These are phyloP conservation scores for Ormia ochracea DNA, from an alignment of 2,888 invertebrate species.

Conservation along the genomic window DNA sequence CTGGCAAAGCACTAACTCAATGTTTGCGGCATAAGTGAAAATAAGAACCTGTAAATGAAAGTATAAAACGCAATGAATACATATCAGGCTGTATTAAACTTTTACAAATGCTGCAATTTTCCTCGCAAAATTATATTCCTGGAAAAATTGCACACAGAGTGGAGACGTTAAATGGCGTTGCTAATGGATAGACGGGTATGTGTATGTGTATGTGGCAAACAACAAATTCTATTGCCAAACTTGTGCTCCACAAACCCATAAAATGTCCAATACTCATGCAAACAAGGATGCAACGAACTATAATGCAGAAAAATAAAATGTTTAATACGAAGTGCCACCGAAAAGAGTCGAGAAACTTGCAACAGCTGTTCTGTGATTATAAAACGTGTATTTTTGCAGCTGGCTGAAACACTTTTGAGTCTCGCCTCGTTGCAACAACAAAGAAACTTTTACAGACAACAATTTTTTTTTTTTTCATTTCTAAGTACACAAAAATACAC, in stretches of 20 bases:
- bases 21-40: constrained; percentile 11
- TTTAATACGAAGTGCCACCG: not conserved
- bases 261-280: not conserved
- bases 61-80: constrained; percentile 35
- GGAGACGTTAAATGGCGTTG: constrained; percentile 11
- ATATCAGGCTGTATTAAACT: constrained; percentile 35
- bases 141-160: constrained; percentile 1
- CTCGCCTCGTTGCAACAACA: not conserved
- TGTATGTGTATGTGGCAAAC: not conserved
- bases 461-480: not conserved
- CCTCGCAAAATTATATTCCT: constrained; percentile 12
- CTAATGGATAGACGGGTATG: too few species aligned
- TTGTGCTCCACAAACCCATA: not conserved
- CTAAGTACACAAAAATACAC: not conserved
- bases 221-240: constrained; percentile 15
- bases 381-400: not conserved
- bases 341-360: not conserved
- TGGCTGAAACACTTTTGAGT: not conserved
- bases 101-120: constrained; percentile 28
- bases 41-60: constrained; percentile 18
- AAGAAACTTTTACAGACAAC: not conserved
- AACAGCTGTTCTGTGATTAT: not conserved
- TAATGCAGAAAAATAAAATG: not conserved
- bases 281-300: not conserved
- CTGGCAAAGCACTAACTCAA: not conserved